phyloP scores from a whole-genome alignment of 1,140 invertebrate species.

The Cephus cinctus region DNA sequence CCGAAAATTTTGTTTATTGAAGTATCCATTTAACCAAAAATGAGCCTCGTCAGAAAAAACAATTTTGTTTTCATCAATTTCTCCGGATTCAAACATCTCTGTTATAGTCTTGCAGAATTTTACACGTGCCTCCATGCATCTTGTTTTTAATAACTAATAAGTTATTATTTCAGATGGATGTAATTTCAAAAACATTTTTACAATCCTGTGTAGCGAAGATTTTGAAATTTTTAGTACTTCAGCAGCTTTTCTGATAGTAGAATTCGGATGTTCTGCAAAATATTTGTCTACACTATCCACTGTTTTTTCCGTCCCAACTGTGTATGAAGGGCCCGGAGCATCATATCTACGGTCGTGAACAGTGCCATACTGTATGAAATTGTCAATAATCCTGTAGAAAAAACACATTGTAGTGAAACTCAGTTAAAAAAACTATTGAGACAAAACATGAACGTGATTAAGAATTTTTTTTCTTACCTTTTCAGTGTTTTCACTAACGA shows the following conservation, averaged over 20 bases:
- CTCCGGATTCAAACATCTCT: conserved; percentile 1
- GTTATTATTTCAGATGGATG: conserved; percentile 3
- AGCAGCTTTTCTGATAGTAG: not conserved
- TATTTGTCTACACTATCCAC: not conserved
- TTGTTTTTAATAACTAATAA: not conserved
- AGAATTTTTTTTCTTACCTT: not conserved
- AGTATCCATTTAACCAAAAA: conserved; percentile 26
- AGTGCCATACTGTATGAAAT: not conserved
- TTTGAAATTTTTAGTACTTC: conserved; percentile 1
- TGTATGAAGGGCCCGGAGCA: not conserved
- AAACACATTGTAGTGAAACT: not conserved
- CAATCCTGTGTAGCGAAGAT: conserved; percentile 2
- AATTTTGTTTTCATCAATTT: conserved; percentile 12
- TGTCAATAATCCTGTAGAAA: conserved; percentile 1
- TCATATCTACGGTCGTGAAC: not conserved
- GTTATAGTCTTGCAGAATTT: conserved; percentile 1
- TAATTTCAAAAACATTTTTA: not conserved
- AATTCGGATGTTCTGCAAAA: not conserved
- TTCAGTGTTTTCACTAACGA: conserved; percentile 3
- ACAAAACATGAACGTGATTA: conserved; percentile 1
- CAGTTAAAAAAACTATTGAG: not conserved
- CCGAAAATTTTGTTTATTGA: conserved; percentile 28
- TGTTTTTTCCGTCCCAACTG: not conserved
- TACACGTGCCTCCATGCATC: not conserved
- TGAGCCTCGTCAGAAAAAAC: conserved; percentile 29